A percentile compares a stretch with the other conserved stretches of the same genome.
Conservation (phyloP, 1,140 invertebrate species). For the Macrocentrus cingulum region DNA sequence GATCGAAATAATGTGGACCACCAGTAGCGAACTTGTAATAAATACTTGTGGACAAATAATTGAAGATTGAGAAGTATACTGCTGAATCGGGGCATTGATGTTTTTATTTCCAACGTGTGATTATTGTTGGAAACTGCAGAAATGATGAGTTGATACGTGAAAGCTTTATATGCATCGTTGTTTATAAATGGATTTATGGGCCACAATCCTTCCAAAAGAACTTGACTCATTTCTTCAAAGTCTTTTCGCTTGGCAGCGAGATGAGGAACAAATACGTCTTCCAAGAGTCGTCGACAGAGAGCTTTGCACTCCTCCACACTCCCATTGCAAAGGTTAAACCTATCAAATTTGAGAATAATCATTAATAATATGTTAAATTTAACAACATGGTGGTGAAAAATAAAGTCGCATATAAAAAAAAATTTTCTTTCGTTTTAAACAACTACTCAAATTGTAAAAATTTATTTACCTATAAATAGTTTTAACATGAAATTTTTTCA, state of each 20-base stretch:
- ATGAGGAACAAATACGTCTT: slow-evolving; percentile 48
- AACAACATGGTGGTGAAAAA: no score
- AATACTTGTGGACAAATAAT: slow-evolving; percentile 49
- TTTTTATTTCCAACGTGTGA: slow-evolving; percentile 42
- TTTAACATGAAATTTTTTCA: no score
- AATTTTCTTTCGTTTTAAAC: no score
- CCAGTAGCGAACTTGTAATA: slow-evolving; percentile 44
- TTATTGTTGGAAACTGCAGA: slow-evolving; percentile 47
- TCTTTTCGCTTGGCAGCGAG: slow-evolving; percentile 35
- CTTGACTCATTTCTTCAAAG: slow-evolving; percentile 46
- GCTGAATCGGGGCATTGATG: slow-evolving; percentile 41
- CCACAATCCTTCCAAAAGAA: slow-evolving; percentile 52
- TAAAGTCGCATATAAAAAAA: no score
- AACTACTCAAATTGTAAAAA: no score
- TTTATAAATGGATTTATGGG: slow-evolving; percentile 53
- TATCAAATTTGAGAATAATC: slow-evolving; percentile 28
- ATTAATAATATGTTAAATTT: no score
- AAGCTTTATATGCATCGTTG: slow-evolving; percentile 48
- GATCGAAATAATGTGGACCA: slow-evolving; percentile 49
- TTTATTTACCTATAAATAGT: no score
- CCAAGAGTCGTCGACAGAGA: slow-evolving; percentile 48
- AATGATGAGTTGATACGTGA: slow-evolving; percentile 46
- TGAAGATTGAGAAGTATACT: slow-evolving; percentile 54
- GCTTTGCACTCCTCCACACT: slow-evolving; percentile 46
- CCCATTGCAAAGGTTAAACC: slow-evolving; percentile 60